phyloP scores from a whole-genome alignment of 2,113 vertebrate species.

The Cebidichthys violaceus region DNA sequence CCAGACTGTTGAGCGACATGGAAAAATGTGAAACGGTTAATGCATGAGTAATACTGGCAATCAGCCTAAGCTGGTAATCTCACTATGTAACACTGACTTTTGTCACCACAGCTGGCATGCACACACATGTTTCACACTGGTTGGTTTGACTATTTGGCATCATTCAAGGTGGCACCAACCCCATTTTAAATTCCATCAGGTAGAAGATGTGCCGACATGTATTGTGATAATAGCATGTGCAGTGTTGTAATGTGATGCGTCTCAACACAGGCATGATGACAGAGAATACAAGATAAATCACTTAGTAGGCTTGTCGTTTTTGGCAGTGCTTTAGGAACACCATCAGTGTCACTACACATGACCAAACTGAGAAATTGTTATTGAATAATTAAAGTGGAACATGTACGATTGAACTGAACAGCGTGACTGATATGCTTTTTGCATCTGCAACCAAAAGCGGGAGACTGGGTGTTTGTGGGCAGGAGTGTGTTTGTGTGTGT shows the following conservation, averaged over 20 bases:
- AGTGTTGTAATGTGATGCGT: slow-evolving; percentile 30
- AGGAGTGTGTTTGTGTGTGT: slow-evolving; percentile 31
- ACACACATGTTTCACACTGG: slow-evolving; percentile 10
- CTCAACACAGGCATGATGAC: slow-evolving; percentile 29
- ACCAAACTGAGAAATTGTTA: slow-evolving; percentile 36
- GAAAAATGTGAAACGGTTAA: slow-evolving; percentile 20
- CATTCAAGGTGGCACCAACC: slow-evolving; percentile 20
- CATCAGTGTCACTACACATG: slow-evolving; percentile 34
- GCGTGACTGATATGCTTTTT: slow-evolving; percentile 35
- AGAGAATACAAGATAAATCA: slow-evolving; percentile 61
- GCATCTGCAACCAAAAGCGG: slow-evolving; percentile 30
- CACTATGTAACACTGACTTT: slow-evolving; percentile 27
- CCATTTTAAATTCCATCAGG: slow-evolving; percentile 6
- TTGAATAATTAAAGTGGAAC: slow-evolving; percentile 60
- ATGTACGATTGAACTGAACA: slow-evolving; percentile 38
- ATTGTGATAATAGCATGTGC: slow-evolving; percentile 22
- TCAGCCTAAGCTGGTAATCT: slow-evolving; percentile 42
- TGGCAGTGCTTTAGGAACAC: slow-evolving; percentile 22
- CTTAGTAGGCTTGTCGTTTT: slow-evolving; percentile 49
- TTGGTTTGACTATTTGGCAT: slow-evolving; percentile 12
- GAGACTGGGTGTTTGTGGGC: slow-evolving; percentile 15
- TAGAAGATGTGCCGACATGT: slow-evolving; percentile 20
- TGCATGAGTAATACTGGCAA: slow-evolving; percentile 19
- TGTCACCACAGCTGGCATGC: slow-evolving; percentile 20
- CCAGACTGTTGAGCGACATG: slow-evolving; percentile 13